Conservation (phyloP, 2,797 vertebrate species). For the Darevskia mixta region DNA sequence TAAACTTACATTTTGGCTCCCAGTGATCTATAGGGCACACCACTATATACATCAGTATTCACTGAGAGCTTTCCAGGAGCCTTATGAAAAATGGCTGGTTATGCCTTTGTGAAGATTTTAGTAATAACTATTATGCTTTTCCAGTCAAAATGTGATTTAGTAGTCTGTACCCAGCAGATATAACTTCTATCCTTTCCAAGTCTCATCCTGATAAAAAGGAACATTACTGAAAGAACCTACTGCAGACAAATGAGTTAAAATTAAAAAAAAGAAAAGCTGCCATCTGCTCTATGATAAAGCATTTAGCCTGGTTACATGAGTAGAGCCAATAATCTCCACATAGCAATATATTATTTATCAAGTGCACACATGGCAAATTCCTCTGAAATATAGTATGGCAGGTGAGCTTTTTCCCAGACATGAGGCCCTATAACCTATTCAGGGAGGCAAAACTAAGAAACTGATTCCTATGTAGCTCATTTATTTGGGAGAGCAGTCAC, state of each 20-base stretch:
- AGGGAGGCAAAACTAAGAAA: not conserved
- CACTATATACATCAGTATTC: not conserved
- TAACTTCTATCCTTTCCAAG: not conserved
- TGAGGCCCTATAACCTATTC: not conserved
- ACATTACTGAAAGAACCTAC: not conserved
- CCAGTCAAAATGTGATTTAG: not conserved
- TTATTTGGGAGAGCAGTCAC: not conserved
- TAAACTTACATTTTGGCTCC: too few relatives aligned
- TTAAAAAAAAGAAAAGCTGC: not conserved
- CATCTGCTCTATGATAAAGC: not conserved
- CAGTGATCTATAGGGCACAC: not conserved
- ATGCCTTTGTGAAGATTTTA: not conserved
- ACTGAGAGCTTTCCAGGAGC: not conserved
- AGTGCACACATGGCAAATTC: not conserved
- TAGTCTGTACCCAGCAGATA: not conserved
- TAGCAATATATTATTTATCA: not conserved
- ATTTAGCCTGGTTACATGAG: not conserved
- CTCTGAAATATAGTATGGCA: not conserved
- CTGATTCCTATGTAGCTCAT: not conserved
- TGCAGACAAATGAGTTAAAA: not conserved
- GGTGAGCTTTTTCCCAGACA: not conserved
- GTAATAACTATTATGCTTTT: not conserved
- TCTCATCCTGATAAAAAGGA: not conserved
- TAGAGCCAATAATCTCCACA: not conserved
- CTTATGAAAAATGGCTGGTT: not conserved